Evolutionary conservation across 2,888 invertebrate species (phyloP), one percentile per base, ranked within the genome.

Genomic region (Tenthredo livida): DNA sequence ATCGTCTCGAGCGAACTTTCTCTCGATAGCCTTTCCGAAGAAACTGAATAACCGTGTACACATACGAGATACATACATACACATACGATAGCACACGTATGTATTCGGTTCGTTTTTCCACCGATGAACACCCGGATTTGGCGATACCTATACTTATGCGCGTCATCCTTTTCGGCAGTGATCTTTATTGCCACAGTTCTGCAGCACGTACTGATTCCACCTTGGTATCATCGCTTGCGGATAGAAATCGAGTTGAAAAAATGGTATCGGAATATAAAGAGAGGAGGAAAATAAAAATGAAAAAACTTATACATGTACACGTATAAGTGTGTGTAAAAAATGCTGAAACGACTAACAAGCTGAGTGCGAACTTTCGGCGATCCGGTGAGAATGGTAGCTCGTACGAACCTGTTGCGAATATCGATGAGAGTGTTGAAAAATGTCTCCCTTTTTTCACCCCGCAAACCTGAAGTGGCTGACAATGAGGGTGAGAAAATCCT

Each of bases 391-490:
- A 29, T 7, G 37, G 33, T 77, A 33, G 77, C 50, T 54, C 73
- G 73, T 73, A 37, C 54, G 61, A 80, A 80, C 80, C 80, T 80
- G 80, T 80, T 80, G 80, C 80, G 80, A 80, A 80, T 80, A 80
- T 80, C 80, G 80, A 80, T 80, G 80, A 80, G 80, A 80, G 43
- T 61, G 21, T 29, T 17, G 29, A 77, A 54, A 54, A 29, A 50
- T 29, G 50, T 50, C 29, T n/a, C 6, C 17, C 6, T 77, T 54
- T 33, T 50, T 50, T 40, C 7, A 7, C n/a, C 15, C 29, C 50
- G 54, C 47, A 15, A 47, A 47, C 12, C 47, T 47, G 29, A n/a
- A 77, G 47, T 47, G 29, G 50, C 17, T 54, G 77, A 77, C 50
- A 54, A 29, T 12, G 54, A n/a, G 29, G 73, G 73, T 12, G 73